These are phyloP conservation scores for Charaxes varanes DNA, from an alignment of 1,140 invertebrate genomes.

Conservation along the genomic window DNA sequence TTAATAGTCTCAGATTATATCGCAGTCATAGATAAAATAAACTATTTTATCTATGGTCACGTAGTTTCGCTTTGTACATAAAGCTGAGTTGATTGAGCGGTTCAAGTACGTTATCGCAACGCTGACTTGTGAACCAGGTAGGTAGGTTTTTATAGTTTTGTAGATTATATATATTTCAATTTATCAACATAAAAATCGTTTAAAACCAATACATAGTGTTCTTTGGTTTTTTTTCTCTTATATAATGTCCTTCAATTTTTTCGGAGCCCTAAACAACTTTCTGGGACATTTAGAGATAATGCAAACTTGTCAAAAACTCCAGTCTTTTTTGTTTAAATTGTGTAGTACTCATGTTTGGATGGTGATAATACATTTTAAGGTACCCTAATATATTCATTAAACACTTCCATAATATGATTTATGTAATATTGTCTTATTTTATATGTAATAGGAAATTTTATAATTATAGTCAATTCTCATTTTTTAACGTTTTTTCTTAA, in stretches of 20 bases:
- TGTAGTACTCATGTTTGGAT: no score
- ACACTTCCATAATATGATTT: no score
- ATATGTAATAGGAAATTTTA: slow-evolving; percentile 16
- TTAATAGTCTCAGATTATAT: slow-evolving; percentile 14
- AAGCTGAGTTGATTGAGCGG: slow-evolving; percentile 10
- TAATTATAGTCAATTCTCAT: slow-evolving; percentile 14
- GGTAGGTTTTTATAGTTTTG: slow-evolving; percentile 11
- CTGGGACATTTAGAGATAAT: no score
- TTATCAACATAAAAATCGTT: background rate
- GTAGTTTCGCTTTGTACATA: slow-evolving; percentile 17
- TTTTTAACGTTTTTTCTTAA: slow-evolving; percentile 6
- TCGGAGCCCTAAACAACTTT: no score
- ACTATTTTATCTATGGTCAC: background rate
- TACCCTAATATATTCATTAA: no score
- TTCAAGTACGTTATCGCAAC: background rate
- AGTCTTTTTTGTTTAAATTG: no score
- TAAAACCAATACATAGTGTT: no score
- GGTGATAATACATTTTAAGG: no score
- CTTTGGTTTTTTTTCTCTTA: slow-evolving; percentile 1
- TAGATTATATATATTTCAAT: background rate
- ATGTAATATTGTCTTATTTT: no score
- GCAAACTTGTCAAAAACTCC: no score
- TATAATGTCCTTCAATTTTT: no score
- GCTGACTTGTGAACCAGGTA: slow-evolving; percentile 22
- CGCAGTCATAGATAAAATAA: slow-evolving; percentile 6